Evolutionary conservation across 1,140 invertebrate species (phyloP).

Genomic region (Dysdera silvatica): DNA sequence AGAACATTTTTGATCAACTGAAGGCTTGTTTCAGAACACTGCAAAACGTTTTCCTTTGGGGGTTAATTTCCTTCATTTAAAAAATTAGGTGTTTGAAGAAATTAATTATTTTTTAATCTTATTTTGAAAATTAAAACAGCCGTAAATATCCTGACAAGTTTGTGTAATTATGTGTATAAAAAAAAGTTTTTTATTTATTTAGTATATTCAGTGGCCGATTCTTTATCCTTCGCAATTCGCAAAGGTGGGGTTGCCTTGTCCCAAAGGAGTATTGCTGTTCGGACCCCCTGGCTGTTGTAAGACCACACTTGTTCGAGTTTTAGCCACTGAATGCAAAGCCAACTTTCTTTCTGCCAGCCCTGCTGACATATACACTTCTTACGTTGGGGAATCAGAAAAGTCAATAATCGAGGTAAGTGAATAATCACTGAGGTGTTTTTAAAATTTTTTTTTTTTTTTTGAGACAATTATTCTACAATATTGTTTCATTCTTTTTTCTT

Average conservation of each 20-base stretch:
- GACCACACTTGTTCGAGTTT: conserved; percentile 59
- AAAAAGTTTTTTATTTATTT: not conserved
- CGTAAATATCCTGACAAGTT: not conserved
- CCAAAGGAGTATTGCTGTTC: conserved; percentile 58
- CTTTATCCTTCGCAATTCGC: conserved; percentile 45
- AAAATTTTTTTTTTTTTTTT: conserved; percentile 4
- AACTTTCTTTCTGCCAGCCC: conserved; percentile 57
- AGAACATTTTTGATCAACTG: not conserved
- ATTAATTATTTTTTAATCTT: not conserved
- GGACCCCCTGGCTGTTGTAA: conserved; percentile 70
- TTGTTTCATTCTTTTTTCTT: too few relatives aligned
- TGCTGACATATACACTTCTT: conserved; percentile 59
- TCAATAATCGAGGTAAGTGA: conserved; percentile 47
- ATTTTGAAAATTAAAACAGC: not conserved
- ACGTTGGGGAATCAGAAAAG: conserved; percentile 58
- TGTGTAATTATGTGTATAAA: not conserved
- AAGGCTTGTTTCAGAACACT: not conserved
- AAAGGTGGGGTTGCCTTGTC: conserved; percentile 44
- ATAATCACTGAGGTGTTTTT: not conserved
- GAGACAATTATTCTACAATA: too few relatives aligned
- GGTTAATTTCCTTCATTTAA: not conserved
- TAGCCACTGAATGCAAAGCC: conserved; percentile 54
- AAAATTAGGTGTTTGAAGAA: not conserved
- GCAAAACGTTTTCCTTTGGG: not conserved
- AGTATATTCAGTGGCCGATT: conserved; percentile 48